A percentile compares a stretch with the other conserved stretches of the same genome.
These are phyloP conservation scores for Podiceps cristatus DNA, from an alignment of 2,113 vertebrate species.

Conservation along the genomic window DNA sequence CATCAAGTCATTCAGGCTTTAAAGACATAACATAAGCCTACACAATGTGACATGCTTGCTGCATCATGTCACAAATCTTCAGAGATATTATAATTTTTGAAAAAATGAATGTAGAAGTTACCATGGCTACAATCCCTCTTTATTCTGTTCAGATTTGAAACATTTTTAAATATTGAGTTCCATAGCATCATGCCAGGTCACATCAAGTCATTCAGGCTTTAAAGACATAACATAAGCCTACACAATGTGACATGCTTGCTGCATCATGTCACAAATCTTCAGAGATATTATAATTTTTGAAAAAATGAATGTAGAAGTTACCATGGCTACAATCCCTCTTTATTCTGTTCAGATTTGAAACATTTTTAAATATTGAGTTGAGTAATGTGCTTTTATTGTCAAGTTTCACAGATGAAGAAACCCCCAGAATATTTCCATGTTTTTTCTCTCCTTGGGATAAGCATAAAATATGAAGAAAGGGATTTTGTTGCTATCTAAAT, in stretches of 20 bases:
- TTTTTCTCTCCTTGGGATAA: neutral
- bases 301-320: slow-evolving; percentile 45
- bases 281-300: neutral
- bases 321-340: slow-evolving; percentile 46
- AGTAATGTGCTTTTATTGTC: neutral
- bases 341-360: slow-evolving; percentile 5
- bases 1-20: slow-evolving; percentile 39
- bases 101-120: slow-evolving; percentile 45
- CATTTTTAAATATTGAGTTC: neutral
- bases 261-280: slow-evolving; percentile 49
- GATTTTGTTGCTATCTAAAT: neutral
- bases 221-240: slow-evolving; percentile 5
- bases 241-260: slow-evolving; percentile 45
- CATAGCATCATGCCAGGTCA: slow-evolving; percentile 24
- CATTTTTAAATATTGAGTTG: neutral
- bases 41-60: slow-evolving; percentile 45
- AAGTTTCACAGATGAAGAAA: accelerated
- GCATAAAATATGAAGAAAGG: neutral
- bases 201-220: slow-evolving; percentile 39
- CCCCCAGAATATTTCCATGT: neutral
- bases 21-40: slow-evolving; percentile 5
- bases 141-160: slow-evolving; percentile 5
- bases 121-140: slow-evolving; percentile 46
- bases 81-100: neutral
- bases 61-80: slow-evolving; percentile 49